A percentile compares a stretch with the other conserved stretches of the same genome.
Evolutionary conservation across 2,113 vertebrate species (phyloP).

Genomic region (Hippoglossus stenolepis): DNA sequence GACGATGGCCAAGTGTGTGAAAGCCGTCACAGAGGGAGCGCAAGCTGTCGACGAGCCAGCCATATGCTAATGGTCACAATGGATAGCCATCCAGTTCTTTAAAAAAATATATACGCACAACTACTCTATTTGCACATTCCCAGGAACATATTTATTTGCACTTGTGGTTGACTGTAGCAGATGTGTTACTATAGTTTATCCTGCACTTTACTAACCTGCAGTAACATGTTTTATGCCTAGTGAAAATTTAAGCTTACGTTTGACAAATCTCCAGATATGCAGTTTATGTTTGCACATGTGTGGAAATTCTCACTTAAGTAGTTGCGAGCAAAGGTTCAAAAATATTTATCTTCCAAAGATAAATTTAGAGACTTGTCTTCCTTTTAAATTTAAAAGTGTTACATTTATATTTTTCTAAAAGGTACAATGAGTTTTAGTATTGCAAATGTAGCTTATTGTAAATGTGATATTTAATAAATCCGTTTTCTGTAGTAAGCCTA

Average conservation of each 20-base stretch:
- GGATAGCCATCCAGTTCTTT: constrained; percentile 8
- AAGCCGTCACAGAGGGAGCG: constrained; percentile 92
- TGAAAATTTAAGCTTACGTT: constrained; percentile 20
- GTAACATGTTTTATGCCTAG: constrained; percentile 10
- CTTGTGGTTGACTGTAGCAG: constrained; percentile 6
- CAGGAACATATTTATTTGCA: constrained; percentile 50
- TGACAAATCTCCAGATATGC: constrained; percentile 27
- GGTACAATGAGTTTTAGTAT: constrained; percentile 7
- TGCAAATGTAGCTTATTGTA: constrained; percentile 22
- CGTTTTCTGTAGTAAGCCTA: constrained; percentile 26
- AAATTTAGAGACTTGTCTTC: constrained; percentile 7
- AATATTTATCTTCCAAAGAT: background rate
- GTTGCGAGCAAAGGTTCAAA: constrained; percentile 29
- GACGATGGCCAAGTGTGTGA: constrained; percentile 97
- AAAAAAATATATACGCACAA: constrained; percentile 48
- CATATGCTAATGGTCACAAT: constrained; percentile 86
- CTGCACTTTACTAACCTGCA: constrained; percentile 19
- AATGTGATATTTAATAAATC: constrained; percentile 43
- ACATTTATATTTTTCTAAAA: constrained; percentile 52
- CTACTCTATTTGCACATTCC: constrained; percentile 57
- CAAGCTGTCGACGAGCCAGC: constrained; percentile 91
- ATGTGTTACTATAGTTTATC: constrained; percentile 14
- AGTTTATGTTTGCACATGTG: background rate
- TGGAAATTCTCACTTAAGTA: constrained; percentile 16
- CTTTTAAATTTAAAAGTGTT: constrained; percentile 35